Percentiles rank a stretch among this genome's conserved stretches.
Conservation (phyloP, 2,888 invertebrate species). For the Nasonia oneida region DNA sequence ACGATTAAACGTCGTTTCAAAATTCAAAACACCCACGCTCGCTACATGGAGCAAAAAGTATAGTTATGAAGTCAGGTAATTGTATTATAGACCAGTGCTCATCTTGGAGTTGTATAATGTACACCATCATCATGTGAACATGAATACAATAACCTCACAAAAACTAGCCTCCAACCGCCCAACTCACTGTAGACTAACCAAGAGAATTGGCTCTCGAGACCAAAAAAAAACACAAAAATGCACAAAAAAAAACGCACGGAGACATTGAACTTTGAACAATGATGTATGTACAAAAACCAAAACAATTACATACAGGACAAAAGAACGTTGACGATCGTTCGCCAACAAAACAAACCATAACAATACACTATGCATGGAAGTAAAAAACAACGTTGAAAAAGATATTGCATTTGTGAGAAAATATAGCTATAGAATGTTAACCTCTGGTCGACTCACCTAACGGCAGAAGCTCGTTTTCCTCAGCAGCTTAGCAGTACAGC, state of each 20-base stretch:
- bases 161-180: slow-evolving; percentile 8
- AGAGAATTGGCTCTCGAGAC: not conserved
- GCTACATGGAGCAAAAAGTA: not conserved
- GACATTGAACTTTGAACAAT: slow-evolving; percentile 2
- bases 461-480: slow-evolving; percentile 51
- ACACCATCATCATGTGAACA: slow-evolving; percentile 9
- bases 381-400: not conserved
- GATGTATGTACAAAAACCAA: slow-evolving; percentile 4
- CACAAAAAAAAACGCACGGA: not conserved
- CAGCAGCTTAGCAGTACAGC: slow-evolving; percentile 22
- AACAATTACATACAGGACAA: slow-evolving; percentile 7
- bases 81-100: not conserved
- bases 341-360: not conserved
- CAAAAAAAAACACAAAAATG: slow-evolving; percentile 13
- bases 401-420: not conserved
- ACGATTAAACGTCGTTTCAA: not conserved
- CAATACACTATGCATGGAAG: not conserved
- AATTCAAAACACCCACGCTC: not conserved
- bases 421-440: not conserved
- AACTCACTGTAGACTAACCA: not conserved
- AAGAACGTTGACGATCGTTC: not conserved
- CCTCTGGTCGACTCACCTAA: slow-evolving; percentile 53
- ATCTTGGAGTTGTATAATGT: not conserved
- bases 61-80: not conserved
- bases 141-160: slow-evolving; percentile 33